A percentile compares a stretch with the other conserved stretches of the same genome.
Conservation (phyloP, 2,888 invertebrate genomes). For the Lochmaea crataegi region DNA sequence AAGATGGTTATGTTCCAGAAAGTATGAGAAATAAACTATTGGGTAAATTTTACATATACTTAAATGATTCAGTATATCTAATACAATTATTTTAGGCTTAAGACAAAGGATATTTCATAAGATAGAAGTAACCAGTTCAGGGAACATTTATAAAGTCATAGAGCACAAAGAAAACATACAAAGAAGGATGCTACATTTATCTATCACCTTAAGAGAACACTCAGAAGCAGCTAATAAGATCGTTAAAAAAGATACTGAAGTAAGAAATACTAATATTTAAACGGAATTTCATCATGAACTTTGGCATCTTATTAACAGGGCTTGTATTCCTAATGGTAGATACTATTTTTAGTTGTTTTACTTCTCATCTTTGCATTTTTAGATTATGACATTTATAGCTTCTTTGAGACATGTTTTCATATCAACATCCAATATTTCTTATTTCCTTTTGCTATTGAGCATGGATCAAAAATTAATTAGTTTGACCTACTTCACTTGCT, state of each 20-base stretch:
- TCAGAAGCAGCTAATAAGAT: conserved; percentile 89
- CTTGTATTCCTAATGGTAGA: no score
- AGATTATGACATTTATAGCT: no score
- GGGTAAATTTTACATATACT: conserved; percentile 47
- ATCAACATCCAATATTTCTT: no score
- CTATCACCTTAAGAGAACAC: conserved; percentile 90
- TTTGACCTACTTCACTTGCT: no score
- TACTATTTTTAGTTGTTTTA: no score
- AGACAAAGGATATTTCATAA: conserved; percentile 70
- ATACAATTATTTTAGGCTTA: conserved; percentile 53
- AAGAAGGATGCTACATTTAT: conserved; percentile 90
- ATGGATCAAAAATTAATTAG: no score
- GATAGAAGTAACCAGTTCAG: conserved; percentile 57
- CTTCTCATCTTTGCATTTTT: no score
- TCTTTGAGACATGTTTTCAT: no score
- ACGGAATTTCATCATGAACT: conserved; percentile 18
- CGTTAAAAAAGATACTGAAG: conserved; percentile 89
- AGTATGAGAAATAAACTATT: conserved; percentile 55
- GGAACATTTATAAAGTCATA: conserved; percentile 84
- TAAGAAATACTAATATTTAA: conserved; percentile 57
- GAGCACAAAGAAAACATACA: conserved; percentile 91
- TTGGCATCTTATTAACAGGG: no score
- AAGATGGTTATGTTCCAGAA: conserved; percentile 51
- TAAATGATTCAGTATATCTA: conserved; percentile 6
- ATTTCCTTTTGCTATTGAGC: no score